These are phyloP conservation scores for Chiloscyllium plagiosum DNA, from an alignment of 2,113 vertebrate genomes.

Conservation along the genomic window DNA sequence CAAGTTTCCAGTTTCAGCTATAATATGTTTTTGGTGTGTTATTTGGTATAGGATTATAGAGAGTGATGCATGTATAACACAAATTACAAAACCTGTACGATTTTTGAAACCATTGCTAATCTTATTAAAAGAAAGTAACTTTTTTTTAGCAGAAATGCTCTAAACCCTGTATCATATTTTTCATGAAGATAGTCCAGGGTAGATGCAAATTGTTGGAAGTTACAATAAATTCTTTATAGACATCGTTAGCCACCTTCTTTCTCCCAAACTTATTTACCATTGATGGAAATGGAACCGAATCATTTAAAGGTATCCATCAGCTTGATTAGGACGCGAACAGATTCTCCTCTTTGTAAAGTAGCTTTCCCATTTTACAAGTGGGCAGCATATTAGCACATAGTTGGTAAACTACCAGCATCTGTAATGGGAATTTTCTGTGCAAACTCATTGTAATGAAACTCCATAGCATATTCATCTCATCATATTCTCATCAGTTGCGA, in stretches of 20 bases:
- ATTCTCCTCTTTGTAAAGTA: not conserved
- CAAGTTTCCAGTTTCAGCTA: no score
- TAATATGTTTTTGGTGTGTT: no score
- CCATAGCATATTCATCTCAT: not conserved
- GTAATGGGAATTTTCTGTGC: not conserved
- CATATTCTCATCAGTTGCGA: not conserved
- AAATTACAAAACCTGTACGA: no score
- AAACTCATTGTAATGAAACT: not conserved
- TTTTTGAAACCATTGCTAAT: not conserved
- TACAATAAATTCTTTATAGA: not conserved
- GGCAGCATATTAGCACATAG: not conserved
- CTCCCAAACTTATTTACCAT: not conserved
- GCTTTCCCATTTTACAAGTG: not conserved
- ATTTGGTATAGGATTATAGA: not conserved
- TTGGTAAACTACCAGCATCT: not conserved
- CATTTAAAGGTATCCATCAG: not conserved
- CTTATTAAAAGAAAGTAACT: no score
- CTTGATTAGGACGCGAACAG: not conserved
- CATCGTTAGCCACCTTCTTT: not conserved
- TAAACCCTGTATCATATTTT: not conserved
- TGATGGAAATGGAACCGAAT: not conserved
- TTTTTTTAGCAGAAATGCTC: not conserved
- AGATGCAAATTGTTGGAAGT: not conserved
- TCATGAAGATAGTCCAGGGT: not conserved
- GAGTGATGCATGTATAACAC: not conserved